These are phyloP conservation scores for Lithophane semibrunnea DNA, from an alignment of 2,888 invertebrate species.

Conservation along the genomic window DNA sequence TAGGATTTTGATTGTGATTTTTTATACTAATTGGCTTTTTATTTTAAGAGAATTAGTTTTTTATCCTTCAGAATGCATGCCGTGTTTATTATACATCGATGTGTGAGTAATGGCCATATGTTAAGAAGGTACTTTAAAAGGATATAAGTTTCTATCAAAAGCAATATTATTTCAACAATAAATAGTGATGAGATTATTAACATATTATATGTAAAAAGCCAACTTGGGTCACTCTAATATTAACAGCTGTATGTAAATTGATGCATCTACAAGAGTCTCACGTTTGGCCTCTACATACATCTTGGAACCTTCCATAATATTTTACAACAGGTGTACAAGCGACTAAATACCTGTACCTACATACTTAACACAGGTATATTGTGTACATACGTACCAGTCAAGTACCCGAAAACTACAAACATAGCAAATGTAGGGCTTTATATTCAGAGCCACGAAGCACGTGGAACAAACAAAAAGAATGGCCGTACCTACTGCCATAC, in stretches of 20 bases:
- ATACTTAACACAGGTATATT: conserved; percentile 14
- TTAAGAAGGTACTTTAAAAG: background rate
- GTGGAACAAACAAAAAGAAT: conserved; percentile 70
- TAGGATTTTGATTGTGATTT: background rate
- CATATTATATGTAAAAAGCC: background rate
- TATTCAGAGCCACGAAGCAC: conserved; percentile 73
- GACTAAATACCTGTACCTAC: conserved; percentile 24
- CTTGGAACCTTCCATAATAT: conserved; percentile 1
- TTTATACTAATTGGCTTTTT: background rate
- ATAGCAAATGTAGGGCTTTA: conserved; percentile 70
- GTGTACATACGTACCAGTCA: conserved; percentile 10
- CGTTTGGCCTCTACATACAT: conserved; percentile 19
- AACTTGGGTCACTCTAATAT: background rate
- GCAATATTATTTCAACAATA: background rate
- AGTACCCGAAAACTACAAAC: conserved; percentile 67
- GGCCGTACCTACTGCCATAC: conserved; percentile 38
- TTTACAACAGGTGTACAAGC: conserved; percentile 9
- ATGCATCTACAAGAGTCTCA: conserved; percentile 21
- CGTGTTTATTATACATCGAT: too few relatives aligned
- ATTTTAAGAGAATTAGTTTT: background rate
- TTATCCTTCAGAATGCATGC: background rate
- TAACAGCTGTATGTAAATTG: conserved; percentile 26
- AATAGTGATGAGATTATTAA: background rate
- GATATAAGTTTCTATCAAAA: background rate
- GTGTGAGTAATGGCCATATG: background rate